Base-by-base conservation (phyloP, 2,888 invertebrate species). In the Eugnorisma glareosa region DNA sequence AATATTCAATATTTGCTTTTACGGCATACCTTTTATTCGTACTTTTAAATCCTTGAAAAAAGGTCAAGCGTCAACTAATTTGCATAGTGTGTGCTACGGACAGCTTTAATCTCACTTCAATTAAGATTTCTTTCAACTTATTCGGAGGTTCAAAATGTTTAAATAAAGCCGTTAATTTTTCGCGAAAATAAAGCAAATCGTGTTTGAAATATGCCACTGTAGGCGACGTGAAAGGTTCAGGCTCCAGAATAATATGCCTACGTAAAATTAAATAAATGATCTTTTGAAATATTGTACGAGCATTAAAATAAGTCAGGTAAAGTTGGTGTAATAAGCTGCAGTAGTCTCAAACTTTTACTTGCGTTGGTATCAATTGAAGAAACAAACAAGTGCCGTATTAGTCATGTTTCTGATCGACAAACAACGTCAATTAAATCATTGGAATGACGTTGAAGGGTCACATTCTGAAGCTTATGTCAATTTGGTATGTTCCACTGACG, bases 31-130 rank as follows among this genome's bases (percentile, higher is more conserved):
- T 86, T 87, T 80, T 78, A 78, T 85, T 87, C 79, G 75, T 83
- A 67, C 77, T 80, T 75, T 80, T 74, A 74, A 83, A 83, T 79
- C 81, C 75, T 79, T 77, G 67, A 40, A 73, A 73, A 85, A 85
- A 86, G 81, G 86, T 86, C 78, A 79, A 85, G 71, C 77, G 82
- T 82, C 72, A 76, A 54, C 75, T 82, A 68, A 87, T 87, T 87
- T 82, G 75, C 86, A 87, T 87, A 85, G 83, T 81, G 88, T 88
- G 85, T 88, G 85, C 75, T 59, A 73, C 67, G 67, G 83, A 81
- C 88, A 88, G 85, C 76, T 84, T 88, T 87, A 86, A 82, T 88
- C 85, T 83, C 71, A 81, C 79, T 85, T 72, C 77, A 83, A 87
- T 84, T 79, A 80, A 80, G 76, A 79, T 82, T 77, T 24, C 79